Conservation (phyloP, 2,113 vertebrate species). For the Bambusicola thoracicus region DNA sequence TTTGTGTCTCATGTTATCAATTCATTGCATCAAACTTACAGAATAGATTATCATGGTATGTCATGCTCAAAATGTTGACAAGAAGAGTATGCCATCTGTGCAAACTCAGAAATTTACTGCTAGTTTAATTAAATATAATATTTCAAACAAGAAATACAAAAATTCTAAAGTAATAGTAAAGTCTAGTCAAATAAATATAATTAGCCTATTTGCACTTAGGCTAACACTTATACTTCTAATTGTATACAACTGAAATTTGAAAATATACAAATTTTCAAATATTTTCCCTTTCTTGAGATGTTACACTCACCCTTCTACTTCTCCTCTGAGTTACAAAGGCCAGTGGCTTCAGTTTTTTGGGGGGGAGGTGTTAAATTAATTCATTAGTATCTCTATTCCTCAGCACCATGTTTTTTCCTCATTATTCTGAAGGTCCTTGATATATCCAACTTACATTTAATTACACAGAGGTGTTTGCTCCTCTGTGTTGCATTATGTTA, state of each 20-base stretch:
- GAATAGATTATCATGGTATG: background rate
- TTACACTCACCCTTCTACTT: background rate
- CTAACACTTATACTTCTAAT: background rate
- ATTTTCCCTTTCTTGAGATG: background rate
- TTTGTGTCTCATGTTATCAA: background rate
- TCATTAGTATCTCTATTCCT: background rate
- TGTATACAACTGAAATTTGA: background rate
- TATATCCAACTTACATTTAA: background rate
- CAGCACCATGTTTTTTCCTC: background rate
- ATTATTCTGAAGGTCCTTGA: background rate
- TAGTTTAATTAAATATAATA: background rate
- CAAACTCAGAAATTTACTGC: accelerated
- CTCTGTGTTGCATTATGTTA: background rate
- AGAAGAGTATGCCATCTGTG: background rate
- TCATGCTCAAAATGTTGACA: background rate
- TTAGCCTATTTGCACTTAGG: background rate
- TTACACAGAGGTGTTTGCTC: too few relatives aligned
- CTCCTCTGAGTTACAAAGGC: background rate
- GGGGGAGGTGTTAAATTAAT: background rate
- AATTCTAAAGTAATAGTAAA: background rate
- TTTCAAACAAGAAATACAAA: background rate
- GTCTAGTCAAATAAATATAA: background rate
- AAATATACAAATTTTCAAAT: background rate
- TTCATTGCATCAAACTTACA: background rate
- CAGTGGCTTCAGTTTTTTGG: background rate